A percentile compares a stretch with the other conserved stretches of the same genome.
These are phyloP conservation scores for Trichopria drosophilae DNA, from an alignment of 2,888 invertebrate species.

Conservation along the genomic window DNA sequence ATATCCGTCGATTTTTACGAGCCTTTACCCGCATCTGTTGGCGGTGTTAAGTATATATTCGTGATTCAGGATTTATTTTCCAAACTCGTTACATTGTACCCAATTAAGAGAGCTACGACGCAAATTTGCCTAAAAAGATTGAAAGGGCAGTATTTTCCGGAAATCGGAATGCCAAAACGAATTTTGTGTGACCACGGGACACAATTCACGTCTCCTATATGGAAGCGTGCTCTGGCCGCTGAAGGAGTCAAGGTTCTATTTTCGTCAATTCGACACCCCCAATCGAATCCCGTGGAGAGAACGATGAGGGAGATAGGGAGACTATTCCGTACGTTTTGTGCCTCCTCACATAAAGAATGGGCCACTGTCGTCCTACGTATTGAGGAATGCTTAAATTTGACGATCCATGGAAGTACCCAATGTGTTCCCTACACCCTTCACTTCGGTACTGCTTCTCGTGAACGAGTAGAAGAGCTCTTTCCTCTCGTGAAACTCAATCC, in stretches of 20 bases:
- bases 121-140: conserved; percentile 1
- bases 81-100: conserved; percentile 7
- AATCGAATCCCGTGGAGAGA: conserved; percentile 29
- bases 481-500: not conserved
- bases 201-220: not conserved
- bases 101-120: not conserved
- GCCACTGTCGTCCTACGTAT: not conserved
- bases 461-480: not conserved
- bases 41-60: not conserved
- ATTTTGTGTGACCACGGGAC: not conserved
- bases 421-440: not conserved
- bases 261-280: conserved; percentile 29
- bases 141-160: not conserved
- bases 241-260: not conserved
- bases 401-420: not conserved
- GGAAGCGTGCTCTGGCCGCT: not conserved
- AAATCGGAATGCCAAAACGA: not conserved
- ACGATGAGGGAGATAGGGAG: conserved; percentile 29
- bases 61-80: not conserved
- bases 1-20: conserved; percentile 10
- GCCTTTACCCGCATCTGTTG: not conserved
- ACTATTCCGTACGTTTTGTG: conserved; percentile 26
- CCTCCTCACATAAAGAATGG: conserved; percentile 25
- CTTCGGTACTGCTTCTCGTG: not conserved
- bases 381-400: not conserved